Evolutionary conservation across 2,888 invertebrate genomes (phyloP).

Genomic region (Drosophila limbata): DNA sequence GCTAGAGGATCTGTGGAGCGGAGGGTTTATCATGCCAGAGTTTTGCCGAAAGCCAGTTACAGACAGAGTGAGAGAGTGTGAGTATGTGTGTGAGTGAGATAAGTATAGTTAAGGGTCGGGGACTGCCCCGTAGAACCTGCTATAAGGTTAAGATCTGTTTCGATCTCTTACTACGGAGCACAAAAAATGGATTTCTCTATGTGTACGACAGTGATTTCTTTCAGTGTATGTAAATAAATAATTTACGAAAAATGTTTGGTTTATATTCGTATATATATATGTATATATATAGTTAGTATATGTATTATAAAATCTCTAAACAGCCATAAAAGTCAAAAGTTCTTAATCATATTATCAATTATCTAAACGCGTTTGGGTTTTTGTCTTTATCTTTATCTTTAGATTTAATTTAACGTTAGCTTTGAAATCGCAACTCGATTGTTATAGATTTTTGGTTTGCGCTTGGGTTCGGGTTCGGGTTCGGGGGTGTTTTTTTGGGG

Average conservation of each 20-base stretch:
- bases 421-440: slow-evolving; percentile 75
- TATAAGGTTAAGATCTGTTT: slow-evolving; percentile 1
- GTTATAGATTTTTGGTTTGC: slow-evolving; percentile 51
- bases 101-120: slow-evolving; percentile 26
- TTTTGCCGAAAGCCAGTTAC: slow-evolving; percentile 25
- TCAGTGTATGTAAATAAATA: slow-evolving; percentile 41
- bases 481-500: slow-evolving; percentile 10
- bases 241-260: slow-evolving; percentile 54
- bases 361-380: slow-evolving; percentile 65
- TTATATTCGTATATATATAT: slow-evolving; percentile 36
- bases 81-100: slow-evolving; percentile 13
- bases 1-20: slow-evolving; percentile 23
- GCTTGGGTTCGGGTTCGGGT: slow-evolving; percentile 11
- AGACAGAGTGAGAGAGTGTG: slow-evolving; percentile 11
- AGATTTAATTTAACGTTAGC: slow-evolving; percentile 28
- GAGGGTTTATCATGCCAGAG: slow-evolving; percentile 36
- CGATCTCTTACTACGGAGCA: slow-evolving; percentile 14
- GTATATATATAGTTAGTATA: slow-evolving; percentile 48
- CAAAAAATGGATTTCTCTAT: slow-evolving; percentile 35
- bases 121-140: slow-evolving; percentile 16
- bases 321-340: slow-evolving; percentile 84
- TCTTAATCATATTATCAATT: slow-evolving; percentile 70
- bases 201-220: slow-evolving; percentile 27
- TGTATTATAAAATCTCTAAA: slow-evolving; percentile 80
- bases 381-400: slow-evolving; percentile 14